A percentile compares a stretch with the other conserved stretches of the same genome.
phyloP scores from a whole-genome alignment of 1,140 invertebrate genomes.

The Zaprionus taronus region DNA sequence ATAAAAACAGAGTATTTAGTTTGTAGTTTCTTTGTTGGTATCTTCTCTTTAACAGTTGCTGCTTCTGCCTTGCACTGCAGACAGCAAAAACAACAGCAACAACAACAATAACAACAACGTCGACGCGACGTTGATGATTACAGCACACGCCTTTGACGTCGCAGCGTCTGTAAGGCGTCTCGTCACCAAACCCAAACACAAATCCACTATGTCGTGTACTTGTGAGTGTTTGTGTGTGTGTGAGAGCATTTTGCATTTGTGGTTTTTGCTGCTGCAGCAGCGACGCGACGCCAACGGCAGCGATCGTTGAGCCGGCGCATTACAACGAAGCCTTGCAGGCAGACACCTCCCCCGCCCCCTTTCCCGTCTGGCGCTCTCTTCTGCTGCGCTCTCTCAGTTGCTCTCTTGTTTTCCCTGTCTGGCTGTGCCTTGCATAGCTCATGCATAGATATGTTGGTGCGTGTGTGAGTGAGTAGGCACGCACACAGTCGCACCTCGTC shows the following conservation, averaged over 20 bases:
- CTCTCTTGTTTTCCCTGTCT: slow-evolving; percentile 22
- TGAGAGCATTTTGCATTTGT: slow-evolving; percentile 53
- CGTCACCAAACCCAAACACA: slow-evolving; percentile 49
- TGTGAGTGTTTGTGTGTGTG: slow-evolving; percentile 7
- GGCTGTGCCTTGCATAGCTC: slow-evolving; percentile 16
- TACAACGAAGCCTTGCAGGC: slow-evolving; percentile 36
- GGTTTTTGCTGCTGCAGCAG: slow-evolving; percentile 3
- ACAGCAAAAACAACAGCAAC: slow-evolving; percentile 14
- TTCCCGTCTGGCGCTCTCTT: not conserved
- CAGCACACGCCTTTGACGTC: slow-evolving; percentile 68
- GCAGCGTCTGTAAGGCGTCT: slow-evolving; percentile 69
- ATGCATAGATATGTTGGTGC: slow-evolving; percentile 3
- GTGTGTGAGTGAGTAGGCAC: not conserved
- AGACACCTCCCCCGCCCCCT: not conserved
- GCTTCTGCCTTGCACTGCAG: slow-evolving; percentile 15
- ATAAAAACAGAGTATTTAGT: slow-evolving; percentile 8
- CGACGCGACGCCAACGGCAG: slow-evolving; percentile 24
- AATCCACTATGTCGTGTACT: not conserved
- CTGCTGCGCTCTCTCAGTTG: not conserved
- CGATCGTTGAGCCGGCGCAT: slow-evolving; percentile 73
- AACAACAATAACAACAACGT: slow-evolving; percentile 13
- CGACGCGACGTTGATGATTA: slow-evolving; percentile 38
- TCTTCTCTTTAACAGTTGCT: slow-evolving; percentile 12
- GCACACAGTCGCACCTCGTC: slow-evolving; percentile 41
- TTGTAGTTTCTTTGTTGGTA: not conserved